A percentile compares a stretch with the other conserved stretches of the same genome.
Evolutionary conservation across 2,888 invertebrate genomes (phyloP).

Genomic region (Hyles lineata): DNA sequence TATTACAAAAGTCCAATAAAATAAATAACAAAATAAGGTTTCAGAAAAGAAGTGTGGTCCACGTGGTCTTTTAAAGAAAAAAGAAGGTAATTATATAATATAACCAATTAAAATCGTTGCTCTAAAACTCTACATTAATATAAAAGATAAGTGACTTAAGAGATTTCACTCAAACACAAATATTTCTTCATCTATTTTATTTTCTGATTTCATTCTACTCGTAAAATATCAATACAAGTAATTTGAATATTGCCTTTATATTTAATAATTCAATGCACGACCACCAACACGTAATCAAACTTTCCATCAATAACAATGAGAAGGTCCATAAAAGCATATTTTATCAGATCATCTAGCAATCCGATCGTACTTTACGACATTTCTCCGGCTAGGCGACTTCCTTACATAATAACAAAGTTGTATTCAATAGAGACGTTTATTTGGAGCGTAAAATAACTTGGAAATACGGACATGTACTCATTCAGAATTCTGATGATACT

Average conservation of each 20-base stretch:
- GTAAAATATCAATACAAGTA: no score
- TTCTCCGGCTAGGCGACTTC: slow-evolving; percentile 34
- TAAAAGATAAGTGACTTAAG: no score
- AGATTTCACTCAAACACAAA: no score
- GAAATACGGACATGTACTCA: slow-evolving; percentile 15
- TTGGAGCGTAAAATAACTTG: slow-evolving; percentile 53
- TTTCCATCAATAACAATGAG: slow-evolving; percentile 31
- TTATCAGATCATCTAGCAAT: slow-evolving; percentile 48
- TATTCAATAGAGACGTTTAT: slow-evolving; percentile 52
- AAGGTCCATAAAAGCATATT: slow-evolving; percentile 43
- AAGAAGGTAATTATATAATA: no score
- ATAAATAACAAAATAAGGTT: no score
- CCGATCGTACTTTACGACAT: slow-evolving; percentile 54
- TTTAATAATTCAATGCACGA: background rate
- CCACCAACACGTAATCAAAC: background rate
- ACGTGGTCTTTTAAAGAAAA: no score
- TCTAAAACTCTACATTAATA: no score
- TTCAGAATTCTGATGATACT: slow-evolving; percentile 5
- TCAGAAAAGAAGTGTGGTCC: no score
- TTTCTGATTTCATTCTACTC: no score
- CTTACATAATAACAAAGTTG: slow-evolving; percentile 52
- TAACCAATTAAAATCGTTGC: no score
- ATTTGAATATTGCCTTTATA: background rate
- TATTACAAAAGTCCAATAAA: no score
- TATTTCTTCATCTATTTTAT: no score